Base-by-base conservation (phyloP, 2,797 vertebrate species). In the Pangasius mekongensis region DNA sequence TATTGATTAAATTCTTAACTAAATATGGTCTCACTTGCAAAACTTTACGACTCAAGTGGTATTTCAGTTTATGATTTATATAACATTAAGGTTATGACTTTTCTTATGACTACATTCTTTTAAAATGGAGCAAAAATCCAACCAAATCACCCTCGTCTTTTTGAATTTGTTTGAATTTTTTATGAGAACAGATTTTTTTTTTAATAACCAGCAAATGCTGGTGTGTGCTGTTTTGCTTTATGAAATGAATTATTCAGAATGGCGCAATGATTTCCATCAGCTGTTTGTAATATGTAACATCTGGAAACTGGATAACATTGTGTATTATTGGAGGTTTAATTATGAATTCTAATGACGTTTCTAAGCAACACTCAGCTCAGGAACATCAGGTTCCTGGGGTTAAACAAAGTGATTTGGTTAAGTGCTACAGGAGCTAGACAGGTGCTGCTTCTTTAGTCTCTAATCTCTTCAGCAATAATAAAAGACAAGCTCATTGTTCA, bases 391-490 rank as follows among this genome's bases (percentile, higher is more conserved):
- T 22, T 56, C 52, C 52, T 36, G 54, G 30, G 20, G 77, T 36
- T 56, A 80, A 80, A 11, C n/a, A 33, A 5, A 56, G 49, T 22
- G 54, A 62, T 82, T 82, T 24, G 52, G 49, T 54, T 78, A 78
- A 78, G 49, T 27, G 78, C 18, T 81, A 13, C 54, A 36, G 18
- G 54, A 39, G 54, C 78, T 39, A 39, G 56, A 43, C 78, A 43
- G 24, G 54, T 39, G 78, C 30, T 60, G 54, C 54, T 81, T 27
- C 54, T 81, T 60, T 60, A 60, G 33, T 87, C 74, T 71, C 49
- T 58, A 62, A 90, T 49, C 74, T 33, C 39, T 73, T 52, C 20
- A 5, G 33, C 88, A 86, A 69, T 52, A 80, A 83, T 78, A 71
- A 87, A 47, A 86, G 27, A 58, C 43, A 3, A 30, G 81, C 64